phyloP scores from a whole-genome alignment of 1,140 invertebrate species.

The Bombus confusus region DNA sequence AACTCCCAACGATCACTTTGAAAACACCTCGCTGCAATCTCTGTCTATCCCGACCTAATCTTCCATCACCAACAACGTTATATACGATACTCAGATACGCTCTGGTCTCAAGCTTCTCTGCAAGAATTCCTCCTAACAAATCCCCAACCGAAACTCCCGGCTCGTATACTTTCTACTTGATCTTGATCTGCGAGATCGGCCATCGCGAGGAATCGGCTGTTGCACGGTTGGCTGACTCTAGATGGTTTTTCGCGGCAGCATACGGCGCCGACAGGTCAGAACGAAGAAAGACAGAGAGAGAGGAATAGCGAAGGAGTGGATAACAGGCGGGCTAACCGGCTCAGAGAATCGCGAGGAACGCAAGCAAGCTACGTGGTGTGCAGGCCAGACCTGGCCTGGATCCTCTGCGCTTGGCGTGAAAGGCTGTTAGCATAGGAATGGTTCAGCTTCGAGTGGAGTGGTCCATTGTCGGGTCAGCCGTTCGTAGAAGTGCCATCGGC shows the following conservation, averaged over 20 bases:
- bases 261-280: constrained; percentile 23
- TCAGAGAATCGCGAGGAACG: constrained; percentile 1
- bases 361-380: background rate
- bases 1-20: background rate
- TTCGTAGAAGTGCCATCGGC: constrained; percentile 76
- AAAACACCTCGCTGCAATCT: background rate
- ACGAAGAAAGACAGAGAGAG: constrained; percentile 13
- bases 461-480: constrained; percentile 79
- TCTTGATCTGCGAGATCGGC: constrained; percentile 31
- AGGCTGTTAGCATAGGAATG: constrained; percentile 81
- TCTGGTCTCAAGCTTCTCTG: background rate
- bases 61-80: background rate
- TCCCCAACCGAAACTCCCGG: background rate
- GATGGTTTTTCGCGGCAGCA: constrained; percentile 57
- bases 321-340: constrained; percentile 26
- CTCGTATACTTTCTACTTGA: no score
- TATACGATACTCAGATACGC: background rate
- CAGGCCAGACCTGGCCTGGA: constrained; percentile 28
- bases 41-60: background rate
- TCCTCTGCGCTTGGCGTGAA: constrained; percentile 74
- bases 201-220: constrained; percentile 52
- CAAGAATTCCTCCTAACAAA: background rate
- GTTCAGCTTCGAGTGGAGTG: constrained; percentile 77
- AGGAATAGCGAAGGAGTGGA: constrained; percentile 21
- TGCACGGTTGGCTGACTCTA: constrained; percentile 10